Base-by-base conservation (phyloP, 2,888 invertebrate genomes). In the Mythimna vitellina region DNA sequence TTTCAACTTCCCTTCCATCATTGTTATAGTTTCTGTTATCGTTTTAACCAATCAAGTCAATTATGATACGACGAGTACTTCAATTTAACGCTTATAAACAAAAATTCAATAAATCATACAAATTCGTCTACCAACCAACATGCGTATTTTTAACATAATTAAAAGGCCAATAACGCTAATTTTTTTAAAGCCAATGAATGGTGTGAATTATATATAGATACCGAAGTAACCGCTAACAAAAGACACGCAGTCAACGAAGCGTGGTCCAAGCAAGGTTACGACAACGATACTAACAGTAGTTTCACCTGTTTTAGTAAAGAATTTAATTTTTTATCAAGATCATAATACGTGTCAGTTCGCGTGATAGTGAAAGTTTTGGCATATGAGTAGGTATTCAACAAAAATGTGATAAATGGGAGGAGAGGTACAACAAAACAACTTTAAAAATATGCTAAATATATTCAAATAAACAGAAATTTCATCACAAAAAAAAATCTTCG, bases 281-380 rank as follows among this genome's bases (percentile, higher is more conserved):
- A 68, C 82, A 81, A 78, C 84, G 76, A 77, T 85, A 84, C 81
- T 88, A 87, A 84, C 87, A 85, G 88, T 83, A 83, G 89, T 91
- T 92, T 91, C 92, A 90, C 91, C 89, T 88, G 89, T 85, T 88
- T 86, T 83, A 83, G 80, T 80, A 65, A 72, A 77, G 83, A 86
- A 86, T 88, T 60, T 60, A 38, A 81, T 81, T 80, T 80, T 22
- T 83, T 84, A 89, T 88, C 87, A 86, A 80, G 87, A 88, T 88
- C 81, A 81, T 87, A 85, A 87, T 87, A 87, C 76, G 86, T 84
- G 85, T 79, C 73, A 81, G 78, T 84, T 86, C 86, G 86, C 84
- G 83, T 88, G 89, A 90, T 88, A 91, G 93, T 90, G 92, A 93
- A 93, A 93, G 92, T 92, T 75, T 74, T 63, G 76, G 56, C 49